Evolutionary conservation across 2,113 vertebrate genomes (phyloP).

Genomic region (Phylloscopus trochiloides): DNA sequence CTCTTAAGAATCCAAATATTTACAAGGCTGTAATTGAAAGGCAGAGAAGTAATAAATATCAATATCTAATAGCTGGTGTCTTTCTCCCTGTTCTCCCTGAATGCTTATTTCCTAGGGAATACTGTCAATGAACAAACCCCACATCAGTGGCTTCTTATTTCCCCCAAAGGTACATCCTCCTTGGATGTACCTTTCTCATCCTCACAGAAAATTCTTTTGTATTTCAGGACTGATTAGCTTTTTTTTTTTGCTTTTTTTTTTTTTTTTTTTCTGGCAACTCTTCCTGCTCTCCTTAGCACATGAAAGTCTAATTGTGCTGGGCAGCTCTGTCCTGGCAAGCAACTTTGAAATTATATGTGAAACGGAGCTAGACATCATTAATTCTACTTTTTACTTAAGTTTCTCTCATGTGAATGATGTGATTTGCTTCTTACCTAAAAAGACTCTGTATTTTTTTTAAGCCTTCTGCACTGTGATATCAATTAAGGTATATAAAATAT

Average conservation of each 20-base stretch:
- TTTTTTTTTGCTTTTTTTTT: too few species aligned
- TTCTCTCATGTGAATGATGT: not conserved
- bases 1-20: not conserved
- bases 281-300: not conserved
- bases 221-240: not conserved
- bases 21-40: not conserved
- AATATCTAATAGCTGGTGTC: not conserved
- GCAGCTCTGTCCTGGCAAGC: not conserved
- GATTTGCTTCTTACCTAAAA: not conserved
- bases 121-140: not conserved
- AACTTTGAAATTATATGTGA: not conserved
- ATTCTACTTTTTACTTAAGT: not conserved
- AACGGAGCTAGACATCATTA: not conserved
- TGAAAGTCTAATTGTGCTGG: slow-evolving; percentile 4
- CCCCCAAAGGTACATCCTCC: not conserved
- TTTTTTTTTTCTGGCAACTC: not conserved
- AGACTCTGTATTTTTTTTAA: not conserved
- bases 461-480: not conserved
- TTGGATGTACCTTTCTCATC: not conserved
- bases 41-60: not conserved
- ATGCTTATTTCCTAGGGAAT: not conserved
- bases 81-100: not conserved
- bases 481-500: not conserved
- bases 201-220: not conserved
- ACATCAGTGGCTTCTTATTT: not conserved